phyloP scores from a whole-genome alignment of 2,797 vertebrate species.

The Erethizon dorsatum region DNA sequence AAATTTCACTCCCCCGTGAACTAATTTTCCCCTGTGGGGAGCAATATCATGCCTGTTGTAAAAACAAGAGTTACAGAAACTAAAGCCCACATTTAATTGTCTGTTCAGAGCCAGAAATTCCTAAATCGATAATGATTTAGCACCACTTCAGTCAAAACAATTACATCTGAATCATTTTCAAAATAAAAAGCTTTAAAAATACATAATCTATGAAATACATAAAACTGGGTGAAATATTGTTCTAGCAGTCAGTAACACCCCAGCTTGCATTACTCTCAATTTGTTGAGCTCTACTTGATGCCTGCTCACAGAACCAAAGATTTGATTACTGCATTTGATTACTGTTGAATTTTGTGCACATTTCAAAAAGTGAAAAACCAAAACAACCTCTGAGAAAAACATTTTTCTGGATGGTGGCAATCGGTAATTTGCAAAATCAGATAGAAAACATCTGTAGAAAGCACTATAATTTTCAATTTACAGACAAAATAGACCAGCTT shows the following conservation, averaged over 20 bases:
- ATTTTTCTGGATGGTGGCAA: slow-evolving; percentile 32
- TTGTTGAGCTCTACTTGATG: background rate
- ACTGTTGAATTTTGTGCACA: slow-evolving; percentile 6
- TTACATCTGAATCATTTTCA: slow-evolving; percentile 50
- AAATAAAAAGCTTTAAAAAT: slow-evolving; percentile 53
- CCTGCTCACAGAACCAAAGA: slow-evolving; percentile 22
- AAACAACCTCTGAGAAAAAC: slow-evolving; percentile 50
- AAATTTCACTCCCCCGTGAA: background rate
- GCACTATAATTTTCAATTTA: slow-evolving; percentile 37
- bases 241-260: background rate
- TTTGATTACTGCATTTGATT: slow-evolving; percentile 28
- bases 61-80: slow-evolving; percentile 56
- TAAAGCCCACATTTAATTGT: slow-evolving; percentile 46
- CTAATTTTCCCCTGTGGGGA: slow-evolving; percentile 40
- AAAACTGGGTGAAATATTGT: background rate
- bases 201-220: slow-evolving; percentile 9
- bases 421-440: slow-evolving; percentile 55
- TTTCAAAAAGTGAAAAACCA: slow-evolving; percentile 53
- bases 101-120: slow-evolving; percentile 6
- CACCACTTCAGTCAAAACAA: slow-evolving; percentile 52
- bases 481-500: slow-evolving; percentile 55
- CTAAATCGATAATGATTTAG: slow-evolving; percentile 54
- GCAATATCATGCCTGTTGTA: background rate
- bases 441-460: slow-evolving; percentile 51
- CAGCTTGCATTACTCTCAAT: background rate